Evolutionary conservation across 2,797 vertebrate species (phyloP), one percentile per base, ranked within the genome.

Genomic region (Poliocrania exsul): DNA sequence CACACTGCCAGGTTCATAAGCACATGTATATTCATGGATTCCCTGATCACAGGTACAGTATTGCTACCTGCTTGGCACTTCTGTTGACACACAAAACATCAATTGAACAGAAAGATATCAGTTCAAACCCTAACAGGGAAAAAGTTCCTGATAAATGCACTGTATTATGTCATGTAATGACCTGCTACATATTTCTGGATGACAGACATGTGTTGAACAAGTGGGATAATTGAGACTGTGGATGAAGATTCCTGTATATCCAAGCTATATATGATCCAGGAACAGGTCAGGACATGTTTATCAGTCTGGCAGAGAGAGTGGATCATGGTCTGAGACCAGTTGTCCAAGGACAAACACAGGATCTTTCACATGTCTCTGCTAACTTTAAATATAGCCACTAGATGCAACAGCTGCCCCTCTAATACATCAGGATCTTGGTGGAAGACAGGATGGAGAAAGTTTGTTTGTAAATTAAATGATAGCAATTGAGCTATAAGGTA

Each of bases 391-490:
- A 35, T 17, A 82, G 26, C 6, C 24, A 47, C 46, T 71, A 73
- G 33, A 67, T 87, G 35, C 7, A 62, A 70, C 10, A 38, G 18
- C 16, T 61, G 25, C 42, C 38, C 15, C 6, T 58, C n/a, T 69
- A 74, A 89, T 47, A 37, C 20, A 87, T 61, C 61, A 81, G 57
- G 11, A 47, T 67, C 42, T 83, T 87, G 50, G n/a, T 78, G 67
- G 49, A 46, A 95, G 62, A 35, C 37, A 81, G 56, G 37, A 88
- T 57, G 24, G 24, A 84, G 24, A 44, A 95, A 78, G 16, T 81
- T 89, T 25, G 71, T 91, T 86, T 91, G 53, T 31, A 82, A 56
- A 95, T 83, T 85, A 86, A 95, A 95, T 72, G 74, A 87, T 54
- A 86, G 4, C 38, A 72, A 35, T 81, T 89, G 84, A 87, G 67